Percentiles rank a stretch among this genome's conserved stretches.
These are phyloP conservation scores for Nysson spinosus DNA, from an alignment of 2,888 invertebrate species.

Conservation along the genomic window DNA sequence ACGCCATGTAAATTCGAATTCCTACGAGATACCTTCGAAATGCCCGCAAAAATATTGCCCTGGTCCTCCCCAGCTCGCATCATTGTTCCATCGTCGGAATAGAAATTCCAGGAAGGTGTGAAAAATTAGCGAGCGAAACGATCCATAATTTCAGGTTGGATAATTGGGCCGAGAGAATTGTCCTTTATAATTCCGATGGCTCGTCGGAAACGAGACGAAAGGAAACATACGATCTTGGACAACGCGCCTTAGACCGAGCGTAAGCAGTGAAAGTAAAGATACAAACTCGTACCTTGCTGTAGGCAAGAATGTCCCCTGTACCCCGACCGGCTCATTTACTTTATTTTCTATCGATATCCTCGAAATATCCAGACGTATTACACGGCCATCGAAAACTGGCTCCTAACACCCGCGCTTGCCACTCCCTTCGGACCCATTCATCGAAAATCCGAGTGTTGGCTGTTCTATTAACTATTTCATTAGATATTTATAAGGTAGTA, in stretches of 20 bases:
- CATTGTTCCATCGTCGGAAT: no score
- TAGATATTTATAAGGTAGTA: no score
- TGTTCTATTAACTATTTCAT: no score
- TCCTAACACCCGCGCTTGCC: no score
- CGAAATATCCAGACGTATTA: no score
- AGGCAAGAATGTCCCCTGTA: constrained; percentile 35
- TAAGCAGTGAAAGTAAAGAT: constrained; percentile 68
- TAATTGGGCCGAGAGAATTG: constrained; percentile 3
- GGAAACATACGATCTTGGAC: constrained; percentile 28
- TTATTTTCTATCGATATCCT: background rate
- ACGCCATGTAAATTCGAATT: constrained; percentile 36
- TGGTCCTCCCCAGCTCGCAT: background rate
- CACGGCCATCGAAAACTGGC: no score
- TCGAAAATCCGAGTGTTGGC: no score
- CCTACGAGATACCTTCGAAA: constrained; percentile 7
- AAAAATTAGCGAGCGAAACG: no score
- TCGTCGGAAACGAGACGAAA: no score
- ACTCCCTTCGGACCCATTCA: no score
- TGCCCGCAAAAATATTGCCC: constrained; percentile 23
- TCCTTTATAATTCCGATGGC: no score
- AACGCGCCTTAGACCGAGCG: constrained; percentile 45
- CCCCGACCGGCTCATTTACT: background rate
- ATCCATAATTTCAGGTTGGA: background rate
- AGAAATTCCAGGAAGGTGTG: no score
- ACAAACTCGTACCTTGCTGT: constrained; percentile 50